phyloP scores from a whole-genome alignment of 1,140 invertebrate genomes.

The Drosophila willistoni region DNA sequence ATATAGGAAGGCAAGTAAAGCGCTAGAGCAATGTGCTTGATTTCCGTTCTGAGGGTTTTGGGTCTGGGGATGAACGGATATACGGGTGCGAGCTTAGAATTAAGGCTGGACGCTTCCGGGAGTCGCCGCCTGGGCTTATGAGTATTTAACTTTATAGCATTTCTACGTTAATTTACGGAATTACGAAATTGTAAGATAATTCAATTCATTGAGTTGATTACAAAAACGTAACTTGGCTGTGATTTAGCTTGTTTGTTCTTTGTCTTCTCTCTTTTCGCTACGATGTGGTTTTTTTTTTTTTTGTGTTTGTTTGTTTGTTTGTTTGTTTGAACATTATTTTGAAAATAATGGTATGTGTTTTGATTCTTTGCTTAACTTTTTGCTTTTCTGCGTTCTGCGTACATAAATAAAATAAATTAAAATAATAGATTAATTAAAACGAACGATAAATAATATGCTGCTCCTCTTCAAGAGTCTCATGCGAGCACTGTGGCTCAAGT shows the following conservation, averaged over 20 bases:
- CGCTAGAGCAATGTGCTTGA: conserved; percentile 20
- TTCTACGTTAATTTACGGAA: conserved; percentile 42
- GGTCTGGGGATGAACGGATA: not conserved
- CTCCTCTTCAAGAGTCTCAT: conserved; percentile 63
- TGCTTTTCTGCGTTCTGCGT: conserved; percentile 42
- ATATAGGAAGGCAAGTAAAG: conserved; percentile 39
- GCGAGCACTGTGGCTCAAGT: conserved; percentile 59
- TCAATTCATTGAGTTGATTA: conserved; percentile 52
- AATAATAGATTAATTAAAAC: conserved; percentile 82
- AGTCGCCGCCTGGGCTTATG: conserved; percentile 40
- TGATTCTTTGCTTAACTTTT: conserved; percentile 42
- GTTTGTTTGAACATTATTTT: conserved; percentile 30
- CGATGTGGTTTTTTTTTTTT: conserved; percentile 28
- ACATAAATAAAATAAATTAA: conserved; percentile 82
- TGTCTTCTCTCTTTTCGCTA: conserved; percentile 43
- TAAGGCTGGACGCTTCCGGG: conserved; percentile 57
- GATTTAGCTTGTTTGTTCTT: conserved; percentile 28
- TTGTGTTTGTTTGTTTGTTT: too few species aligned
- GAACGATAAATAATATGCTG: conserved; percentile 77
- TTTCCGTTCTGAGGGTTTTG: conserved; percentile 18
- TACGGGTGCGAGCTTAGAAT: conserved; percentile 61
- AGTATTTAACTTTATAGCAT: conserved; percentile 73
- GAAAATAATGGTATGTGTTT: conserved; percentile 38
- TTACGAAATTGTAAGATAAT: conserved; percentile 37
- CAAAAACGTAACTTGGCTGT: conserved; percentile 50